A percentile compares a stretch with the other conserved stretches of the same genome.
Evolutionary conservation across 2,113 vertebrate genomes (phyloP).

Genomic region (Rhabdornis inornatus): DNA sequence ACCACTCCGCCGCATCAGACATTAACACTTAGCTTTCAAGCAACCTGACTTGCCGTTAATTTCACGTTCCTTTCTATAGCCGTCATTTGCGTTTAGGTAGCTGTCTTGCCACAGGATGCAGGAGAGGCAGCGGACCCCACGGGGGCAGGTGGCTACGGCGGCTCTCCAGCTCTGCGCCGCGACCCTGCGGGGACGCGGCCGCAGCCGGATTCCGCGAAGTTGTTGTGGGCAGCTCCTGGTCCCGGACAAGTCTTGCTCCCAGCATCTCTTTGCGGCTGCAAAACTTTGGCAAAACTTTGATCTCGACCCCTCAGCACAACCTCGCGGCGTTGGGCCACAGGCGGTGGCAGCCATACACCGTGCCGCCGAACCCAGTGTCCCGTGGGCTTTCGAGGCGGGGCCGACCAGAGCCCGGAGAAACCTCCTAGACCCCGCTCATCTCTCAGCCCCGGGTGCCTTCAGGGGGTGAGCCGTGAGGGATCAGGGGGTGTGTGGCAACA

Average conservation of each 20-base stretch:
- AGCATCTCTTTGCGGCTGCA: background rate
- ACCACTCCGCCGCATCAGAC: background rate
- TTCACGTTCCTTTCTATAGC: background rate
- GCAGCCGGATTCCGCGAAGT: too few relatives aligned
- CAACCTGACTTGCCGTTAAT: background rate
- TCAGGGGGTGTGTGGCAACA: background rate
- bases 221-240: background rate
- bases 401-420: background rate
- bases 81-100: background rate
- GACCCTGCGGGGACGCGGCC: background rate
- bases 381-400: background rate
- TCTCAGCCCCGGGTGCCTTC: too few relatives aligned
- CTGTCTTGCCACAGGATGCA: background rate
- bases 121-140: background rate
- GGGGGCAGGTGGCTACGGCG: too few relatives aligned
- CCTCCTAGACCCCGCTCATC: background rate
- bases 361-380: background rate
- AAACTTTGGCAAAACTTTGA: background rate
- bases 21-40: background rate
- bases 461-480: background rate
- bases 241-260: background rate
- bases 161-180: too few relatives aligned
- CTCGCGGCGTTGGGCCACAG: background rate
- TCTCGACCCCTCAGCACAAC: accelerated
- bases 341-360: background rate